Evolutionary conservation across 2,888 invertebrate species (phyloP), one percentile per base, ranked within the genome.

Genomic region (Ophioninae sp.): DNA sequence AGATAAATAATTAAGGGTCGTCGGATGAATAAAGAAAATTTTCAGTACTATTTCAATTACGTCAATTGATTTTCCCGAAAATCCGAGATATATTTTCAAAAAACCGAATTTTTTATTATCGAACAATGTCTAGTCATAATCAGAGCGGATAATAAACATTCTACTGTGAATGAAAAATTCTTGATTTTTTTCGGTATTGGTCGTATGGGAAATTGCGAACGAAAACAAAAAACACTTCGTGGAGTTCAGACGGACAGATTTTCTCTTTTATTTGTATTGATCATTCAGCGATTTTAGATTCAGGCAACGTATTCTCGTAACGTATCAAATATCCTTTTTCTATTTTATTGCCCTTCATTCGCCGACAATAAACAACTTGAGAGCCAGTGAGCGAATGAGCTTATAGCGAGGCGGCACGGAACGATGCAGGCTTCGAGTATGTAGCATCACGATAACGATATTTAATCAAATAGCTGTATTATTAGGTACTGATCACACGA

Each of bases 371-470:
- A 81, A 81, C 68, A 84, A 81, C 79, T 84, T 67, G 71, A 79
- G 81, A 81, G 81, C 84, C 79, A 81, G 78, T 79, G 84, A 84
- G 79, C 84, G 75, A 67, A 79, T 67, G 79, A 75, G 84, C 79
- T 79, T 84, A 61, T 44, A 79, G 81, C 81, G 84, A 81, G 67
- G 78, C 71, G 61, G 71, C 64, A 73, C 64, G 59, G n/a, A 69
- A 73, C 76, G 81, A 79, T 79, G 56, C 72, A 20, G 64, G 73
- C 59, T 67, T 64, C 39, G 23, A 80, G 20, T 69, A 39, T 64
- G 51, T 71, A 78, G 30, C 69, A 71, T 78, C 63, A 65, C 64
- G 63, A 37, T 37, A 51, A 44, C 51, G 51, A 73, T 63, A 82
- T 59, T 23, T 37, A 22, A 59, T 72, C 41, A 72, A 22, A 44